Evolutionary conservation across 2,888 invertebrate genomes (phyloP).

Genomic region (Boloria euphrosyne): DNA sequence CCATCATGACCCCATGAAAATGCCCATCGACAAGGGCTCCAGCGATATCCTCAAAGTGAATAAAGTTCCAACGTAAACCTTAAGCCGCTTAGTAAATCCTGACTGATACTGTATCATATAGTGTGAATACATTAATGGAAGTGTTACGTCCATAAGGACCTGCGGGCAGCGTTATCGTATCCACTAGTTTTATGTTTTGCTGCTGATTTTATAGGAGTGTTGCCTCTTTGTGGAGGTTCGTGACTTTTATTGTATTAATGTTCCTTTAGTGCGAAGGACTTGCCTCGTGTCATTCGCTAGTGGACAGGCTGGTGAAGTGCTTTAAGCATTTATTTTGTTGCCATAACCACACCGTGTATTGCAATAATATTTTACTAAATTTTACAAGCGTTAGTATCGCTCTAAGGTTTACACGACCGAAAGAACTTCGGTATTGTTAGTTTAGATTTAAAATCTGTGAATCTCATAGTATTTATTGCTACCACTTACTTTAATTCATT

Average conservation of each 20-base stretch:
- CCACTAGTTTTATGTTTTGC: slow-evolving; percentile 80
- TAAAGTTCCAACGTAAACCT: slow-evolving; percentile 88
- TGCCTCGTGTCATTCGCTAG: slow-evolving; percentile 73
- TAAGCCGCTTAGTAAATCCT: slow-evolving; percentile 63
- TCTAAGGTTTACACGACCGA: slow-evolving; percentile 75
- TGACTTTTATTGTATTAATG: slow-evolving; percentile 74
- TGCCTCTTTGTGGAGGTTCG: slow-evolving; percentile 68
- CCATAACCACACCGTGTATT: slow-evolving; percentile 82
- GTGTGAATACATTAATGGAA: slow-evolving; percentile 75
- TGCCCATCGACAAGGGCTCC: slow-evolving; percentile 88
- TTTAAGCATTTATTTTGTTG: slow-evolving; percentile 83
- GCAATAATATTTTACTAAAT: slow-evolving; percentile 82
- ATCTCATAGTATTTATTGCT: slow-evolving; percentile 83
- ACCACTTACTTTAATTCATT: slow-evolving; percentile 79
- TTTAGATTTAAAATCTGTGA: slow-evolving; percentile 82
- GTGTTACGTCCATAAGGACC: slow-evolving; percentile 76
- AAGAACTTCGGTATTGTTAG: slow-evolving; percentile 79
- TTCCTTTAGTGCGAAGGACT: slow-evolving; percentile 80
- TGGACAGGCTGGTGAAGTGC: slow-evolving; percentile 81
- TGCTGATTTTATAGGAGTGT: slow-evolving; percentile 59
- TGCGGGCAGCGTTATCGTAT: slow-evolving; percentile 74
- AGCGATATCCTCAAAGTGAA: slow-evolving; percentile 90
- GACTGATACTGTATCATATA: slow-evolving; percentile 82
- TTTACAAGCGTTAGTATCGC: slow-evolving; percentile 75
- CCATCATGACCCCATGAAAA: slow-evolving; percentile 88